Percentiles rank a stretch among this genome's conserved stretches.
phyloP scores from a whole-genome alignment of 2,888 invertebrate species.

The Synergus gifuensis region DNA sequence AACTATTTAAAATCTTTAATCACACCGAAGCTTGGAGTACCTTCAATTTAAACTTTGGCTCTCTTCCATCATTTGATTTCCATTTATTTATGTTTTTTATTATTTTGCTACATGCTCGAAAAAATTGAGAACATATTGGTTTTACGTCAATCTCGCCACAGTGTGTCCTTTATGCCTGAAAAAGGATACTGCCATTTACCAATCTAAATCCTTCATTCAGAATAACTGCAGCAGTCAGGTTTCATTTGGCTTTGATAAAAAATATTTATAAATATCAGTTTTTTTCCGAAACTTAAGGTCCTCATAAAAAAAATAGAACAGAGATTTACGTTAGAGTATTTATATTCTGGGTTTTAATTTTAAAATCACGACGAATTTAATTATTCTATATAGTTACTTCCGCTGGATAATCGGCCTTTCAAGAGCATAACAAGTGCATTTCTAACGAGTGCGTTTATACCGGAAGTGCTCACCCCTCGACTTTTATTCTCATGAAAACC shows the following conservation, averaged over 20 bases:
- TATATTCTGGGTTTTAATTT: background rate
- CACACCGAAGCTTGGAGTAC: constrained; percentile 1
- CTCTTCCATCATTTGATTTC: background rate
- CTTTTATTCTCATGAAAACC: constrained; percentile 55
- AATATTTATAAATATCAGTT: background rate
- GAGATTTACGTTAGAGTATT: background rate
- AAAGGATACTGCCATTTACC: constrained; percentile 43
- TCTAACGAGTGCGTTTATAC: constrained; percentile 59
- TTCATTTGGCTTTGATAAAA: background rate
- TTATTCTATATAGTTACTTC: constrained; percentile 50
- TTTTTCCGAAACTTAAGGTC: background rate
- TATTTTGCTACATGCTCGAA: constrained; percentile 30
- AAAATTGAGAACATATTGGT: constrained; percentile 27
- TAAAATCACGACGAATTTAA: constrained; percentile 25
- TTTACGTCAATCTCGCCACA: constrained; percentile 37
- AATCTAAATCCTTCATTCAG: constrained; percentile 25
- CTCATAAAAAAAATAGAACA: background rate
- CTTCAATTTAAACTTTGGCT: constrained; percentile 12
- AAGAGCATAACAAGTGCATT: constrained; percentile 60
- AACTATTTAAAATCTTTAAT: background rate
- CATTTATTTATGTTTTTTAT: constrained; percentile 5
- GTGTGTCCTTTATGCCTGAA: constrained; percentile 41
- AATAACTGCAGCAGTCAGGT: background rate
- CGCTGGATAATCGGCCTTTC: constrained; percentile 53
- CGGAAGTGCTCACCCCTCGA: constrained; percentile 60